phyloP scores from a whole-genome alignment of 2,888 invertebrate species.

The Encarsia formosa region DNA sequence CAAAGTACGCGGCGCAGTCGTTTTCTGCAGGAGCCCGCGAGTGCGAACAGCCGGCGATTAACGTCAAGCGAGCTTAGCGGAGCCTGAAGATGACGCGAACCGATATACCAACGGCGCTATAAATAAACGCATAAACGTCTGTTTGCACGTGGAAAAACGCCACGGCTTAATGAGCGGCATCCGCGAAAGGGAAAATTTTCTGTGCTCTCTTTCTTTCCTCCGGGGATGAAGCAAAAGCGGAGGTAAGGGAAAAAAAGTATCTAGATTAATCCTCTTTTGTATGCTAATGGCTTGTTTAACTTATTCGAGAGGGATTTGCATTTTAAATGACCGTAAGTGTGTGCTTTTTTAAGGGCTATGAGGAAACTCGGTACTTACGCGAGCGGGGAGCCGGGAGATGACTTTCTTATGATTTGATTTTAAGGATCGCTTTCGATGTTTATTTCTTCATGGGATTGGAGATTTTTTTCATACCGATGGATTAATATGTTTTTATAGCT shows the following conservation, averaged over 20 bases:
- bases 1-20: no score
- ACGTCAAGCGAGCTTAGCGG: conserved; percentile 14
- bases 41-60: conserved; percentile 19
- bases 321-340: background rate
- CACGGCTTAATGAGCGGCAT: conserved; percentile 22
- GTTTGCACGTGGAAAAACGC: conserved; percentile 29
- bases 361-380: no score
- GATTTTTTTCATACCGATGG: no score
- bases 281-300: conserved; percentile 27
- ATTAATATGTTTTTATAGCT: no score
- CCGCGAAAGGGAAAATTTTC: conserved; percentile 14
- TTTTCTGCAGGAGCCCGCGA: background rate
- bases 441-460: no score
- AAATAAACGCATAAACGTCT: conserved; percentile 27
- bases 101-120: conserved; percentile 17
- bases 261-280: conserved; percentile 24
- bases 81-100: conserved; percentile 26
- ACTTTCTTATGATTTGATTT: no score
- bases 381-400: no score
- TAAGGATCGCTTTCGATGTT: no score
- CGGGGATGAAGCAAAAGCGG: no score
- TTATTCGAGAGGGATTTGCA: conserved; percentile 19
- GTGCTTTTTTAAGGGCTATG: conserved; percentile 9
- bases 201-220: background rate
- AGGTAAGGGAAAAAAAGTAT: conserved; percentile 5